Evolutionary conservation across 2,113 vertebrate species (phyloP), one percentile per base, ranked within the genome.

Genomic region (Syngnathus scovelli): DNA sequence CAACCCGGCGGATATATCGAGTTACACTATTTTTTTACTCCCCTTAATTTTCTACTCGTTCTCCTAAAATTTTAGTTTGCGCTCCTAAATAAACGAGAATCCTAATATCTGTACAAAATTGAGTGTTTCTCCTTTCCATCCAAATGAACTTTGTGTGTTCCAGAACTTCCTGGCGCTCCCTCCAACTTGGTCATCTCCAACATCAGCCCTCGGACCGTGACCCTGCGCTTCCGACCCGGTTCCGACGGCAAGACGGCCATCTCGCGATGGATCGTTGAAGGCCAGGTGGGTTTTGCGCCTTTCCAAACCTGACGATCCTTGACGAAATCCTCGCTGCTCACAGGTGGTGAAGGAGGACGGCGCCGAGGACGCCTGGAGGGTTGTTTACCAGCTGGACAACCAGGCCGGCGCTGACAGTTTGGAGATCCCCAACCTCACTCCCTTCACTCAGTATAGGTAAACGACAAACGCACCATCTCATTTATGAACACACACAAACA

Each of bases 401-500:
- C 92, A 94, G 52, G 93, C 95, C 0, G 91, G 94, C 6, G 91
- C 93, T 74, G 93, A 96, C 80, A 83, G 77, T 16, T 81, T 98
- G 87, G 93, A 97, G 74, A 92, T 98, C 55, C 95, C 94, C 0
- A 87, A 94, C 87, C 93, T 98, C 77, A 93, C 83, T 0, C 96
- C 96, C 0, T 98, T 96, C 77, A 98, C 95, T 44, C 90, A 94
- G 78, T 98, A 98, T 92, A 95, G 96, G 96, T 98, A 83, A 92
- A 90, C 86, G 91, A 90, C 27, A 52, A 58, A 56, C 58, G 64
- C 39, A 41, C 36, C 48, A 13, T 44, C 59, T 38, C 55, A 44
- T 13, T 41, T 61, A 43, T 46, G 46, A 3, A 27, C 68, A 60
- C n/a, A 49, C 67, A 68, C 64, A 67, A 62, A 10, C n/a, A 21